Evolutionary conservation across 23 tunicate species (phyloP), one percentile per base, ranked within the genome.

Genomic region (Diplosoma virens): DNA sequence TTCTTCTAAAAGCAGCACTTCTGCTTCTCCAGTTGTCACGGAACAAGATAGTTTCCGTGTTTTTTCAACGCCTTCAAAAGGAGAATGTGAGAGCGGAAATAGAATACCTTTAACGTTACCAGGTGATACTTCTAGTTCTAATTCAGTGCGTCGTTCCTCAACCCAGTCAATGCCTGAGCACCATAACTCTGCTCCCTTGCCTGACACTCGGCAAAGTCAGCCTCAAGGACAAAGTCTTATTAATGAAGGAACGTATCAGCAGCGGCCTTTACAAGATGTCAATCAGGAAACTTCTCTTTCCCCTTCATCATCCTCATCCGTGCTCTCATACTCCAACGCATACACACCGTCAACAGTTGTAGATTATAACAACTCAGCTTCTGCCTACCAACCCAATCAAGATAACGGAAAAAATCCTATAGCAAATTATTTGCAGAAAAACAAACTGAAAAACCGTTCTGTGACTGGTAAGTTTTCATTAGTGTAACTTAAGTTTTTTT

Each of bases 51-150:
- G 35, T 21, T 87, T 87, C 60, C 75, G 78, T 23, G 86, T 77
- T 6, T 87, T 81, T 32, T 87, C 95, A 0, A 87, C 86, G 34
- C 87, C 86, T 20, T 80, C 91, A 32, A 81, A 87, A 55, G 87
- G 81, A 22, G 95, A 87, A 14, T 33, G 53, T 2, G 93, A 87
- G 22, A 53, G 26, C 6, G 58, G 34, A 0, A 31, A 48, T 18
- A 66, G 81, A 47, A 32, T 87, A 33, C 81, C 86, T 27, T 65
- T 81, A 3, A 72, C 86, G 46, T 73, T 79, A 37, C 20, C 86
- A 20, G 72, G 86, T 36, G 86, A 24, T 18, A 50, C 53, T 1
- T 77, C 86, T 20, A 69, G 28, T 68, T 56, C 95, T 32, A 58
- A 80, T 30, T 64, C 89, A 14, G 41, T 37, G 54, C 74, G 71